These are phyloP conservation scores for Plagiodera versicolora DNA, from an alignment of 2,888 invertebrate species.

Conservation along the genomic window DNA sequence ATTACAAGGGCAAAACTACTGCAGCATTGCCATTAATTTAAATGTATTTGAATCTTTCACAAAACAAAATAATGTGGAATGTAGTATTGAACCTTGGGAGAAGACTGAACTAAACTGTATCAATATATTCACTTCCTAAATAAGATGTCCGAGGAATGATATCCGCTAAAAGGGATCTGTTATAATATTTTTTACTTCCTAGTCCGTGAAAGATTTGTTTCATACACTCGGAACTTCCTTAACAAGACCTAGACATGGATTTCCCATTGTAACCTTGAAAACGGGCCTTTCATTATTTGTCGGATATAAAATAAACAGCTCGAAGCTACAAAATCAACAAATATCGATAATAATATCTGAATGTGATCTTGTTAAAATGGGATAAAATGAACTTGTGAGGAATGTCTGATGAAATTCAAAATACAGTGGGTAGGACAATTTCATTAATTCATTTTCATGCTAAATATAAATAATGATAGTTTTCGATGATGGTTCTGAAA, in stretches of 20 bases:
- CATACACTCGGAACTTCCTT: background rate
- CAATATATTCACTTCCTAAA: background rate
- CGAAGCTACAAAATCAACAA: too few species aligned
- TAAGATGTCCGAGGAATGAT: background rate
- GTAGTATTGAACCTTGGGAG: background rate
- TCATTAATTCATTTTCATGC: too few species aligned
- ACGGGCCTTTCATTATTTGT: background rate
- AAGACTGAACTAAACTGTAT: background rate
- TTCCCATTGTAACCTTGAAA: background rate
- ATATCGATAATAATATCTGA: too few species aligned
- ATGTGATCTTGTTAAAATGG: too few species aligned
- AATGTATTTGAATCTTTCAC: constrained; percentile 5
- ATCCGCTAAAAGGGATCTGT: background rate
- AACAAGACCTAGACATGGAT: background rate
- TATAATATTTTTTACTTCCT: background rate
- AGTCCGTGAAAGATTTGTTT: background rate
- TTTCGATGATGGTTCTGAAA: too few species aligned
- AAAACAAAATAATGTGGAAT: background rate
- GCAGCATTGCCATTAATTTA: constrained; percentile 20
- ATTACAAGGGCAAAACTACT: constrained; percentile 28
- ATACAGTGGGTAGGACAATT: too few species aligned
- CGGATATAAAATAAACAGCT: background rate
- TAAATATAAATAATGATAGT: too few species aligned
- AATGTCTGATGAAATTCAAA: too few species aligned
- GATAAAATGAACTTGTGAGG: too few species aligned